Evolutionary conservation across 2,888 invertebrate genomes (phyloP).

Genomic region (Leptinotarsa peninsularis): DNA sequence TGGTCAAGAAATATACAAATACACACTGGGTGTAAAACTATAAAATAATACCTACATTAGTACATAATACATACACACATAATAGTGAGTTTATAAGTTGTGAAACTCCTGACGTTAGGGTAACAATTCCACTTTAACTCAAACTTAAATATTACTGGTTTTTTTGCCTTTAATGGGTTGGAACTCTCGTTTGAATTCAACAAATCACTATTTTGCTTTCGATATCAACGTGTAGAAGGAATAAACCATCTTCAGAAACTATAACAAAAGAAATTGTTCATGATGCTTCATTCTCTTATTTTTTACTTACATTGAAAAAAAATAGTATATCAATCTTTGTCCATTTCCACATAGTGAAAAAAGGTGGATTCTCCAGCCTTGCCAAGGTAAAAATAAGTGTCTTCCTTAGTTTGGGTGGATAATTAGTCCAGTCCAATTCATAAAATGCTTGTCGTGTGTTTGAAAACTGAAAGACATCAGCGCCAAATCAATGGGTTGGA

Average conservation of each 20-base stretch:
- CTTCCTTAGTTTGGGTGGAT: conserved; percentile 28
- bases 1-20: too few relatives aligned
- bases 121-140: too few relatives aligned
- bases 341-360: conserved; percentile 27
- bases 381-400: conserved; percentile 23
- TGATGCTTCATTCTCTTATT: not conserved
- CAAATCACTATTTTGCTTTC: conserved; percentile 10
- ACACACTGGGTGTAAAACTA: too few relatives aligned
- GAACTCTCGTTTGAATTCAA: too few relatives aligned
- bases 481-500: too few relatives aligned
- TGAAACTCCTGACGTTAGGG: too few relatives aligned
- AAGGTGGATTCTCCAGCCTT: conserved; percentile 30
- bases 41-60: too few relatives aligned
- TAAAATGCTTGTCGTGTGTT: conserved; percentile 22
- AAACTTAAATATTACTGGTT: too few relatives aligned
- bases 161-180: too few relatives aligned
- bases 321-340: conserved; percentile 21
- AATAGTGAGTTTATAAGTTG: too few relatives aligned
- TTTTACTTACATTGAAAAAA: conserved; percentile 26
- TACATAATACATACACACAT: too few relatives aligned
- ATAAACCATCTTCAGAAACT: conserved; percentile 32
- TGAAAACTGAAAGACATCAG: conserved; percentile 15
- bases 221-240: conserved; percentile 34
- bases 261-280: conserved; percentile 6
- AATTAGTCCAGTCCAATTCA: conserved; percentile 29